Evolutionary conservation across 2,113 vertebrate species (phyloP).

Genomic region (Sorex araneus): DNA sequence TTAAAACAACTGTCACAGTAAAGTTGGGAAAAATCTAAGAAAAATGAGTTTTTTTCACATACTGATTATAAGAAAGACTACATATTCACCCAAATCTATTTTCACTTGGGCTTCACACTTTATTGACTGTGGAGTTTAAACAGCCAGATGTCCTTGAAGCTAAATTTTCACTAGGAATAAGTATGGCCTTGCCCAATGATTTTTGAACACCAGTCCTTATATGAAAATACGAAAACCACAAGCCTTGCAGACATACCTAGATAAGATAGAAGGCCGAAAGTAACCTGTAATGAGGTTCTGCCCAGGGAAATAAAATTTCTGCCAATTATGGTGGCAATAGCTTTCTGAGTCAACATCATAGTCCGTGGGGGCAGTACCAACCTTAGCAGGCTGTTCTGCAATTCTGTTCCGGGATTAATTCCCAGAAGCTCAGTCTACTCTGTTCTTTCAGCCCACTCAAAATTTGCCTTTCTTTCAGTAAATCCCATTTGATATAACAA

Average conservation of each 20-base stretch:
- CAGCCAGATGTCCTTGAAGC: background rate
- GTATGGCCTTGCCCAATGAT: background rate
- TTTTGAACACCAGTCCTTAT: too few relatives aligned
- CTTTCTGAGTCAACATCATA: slow-evolving; percentile 17
- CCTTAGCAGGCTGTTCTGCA: background rate
- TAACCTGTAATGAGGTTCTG: background rate
- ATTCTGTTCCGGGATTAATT: background rate
- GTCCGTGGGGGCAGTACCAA: background rate
- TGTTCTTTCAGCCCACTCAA: background rate
- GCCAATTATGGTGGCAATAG: background rate
- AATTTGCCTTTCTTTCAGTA: slow-evolving; percentile 16
- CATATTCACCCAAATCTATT: background rate
- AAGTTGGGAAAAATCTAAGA: too few relatives aligned
- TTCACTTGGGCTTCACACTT: background rate
- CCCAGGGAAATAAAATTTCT: background rate
- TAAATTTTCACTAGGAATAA: slow-evolving; percentile 49
- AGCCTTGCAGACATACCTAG: background rate
- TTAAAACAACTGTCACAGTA: too few relatives aligned
- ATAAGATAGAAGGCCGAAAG: background rate
- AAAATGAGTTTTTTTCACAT: too few relatives aligned
- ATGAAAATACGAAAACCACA: too few relatives aligned
- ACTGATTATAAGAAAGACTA: background rate
- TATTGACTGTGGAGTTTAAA: background rate
- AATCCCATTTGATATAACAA: background rate
- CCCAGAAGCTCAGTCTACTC: background rate